Base-by-base conservation (phyloP, 1,140 invertebrate genomes). In the Piezodorus guildinii region DNA sequence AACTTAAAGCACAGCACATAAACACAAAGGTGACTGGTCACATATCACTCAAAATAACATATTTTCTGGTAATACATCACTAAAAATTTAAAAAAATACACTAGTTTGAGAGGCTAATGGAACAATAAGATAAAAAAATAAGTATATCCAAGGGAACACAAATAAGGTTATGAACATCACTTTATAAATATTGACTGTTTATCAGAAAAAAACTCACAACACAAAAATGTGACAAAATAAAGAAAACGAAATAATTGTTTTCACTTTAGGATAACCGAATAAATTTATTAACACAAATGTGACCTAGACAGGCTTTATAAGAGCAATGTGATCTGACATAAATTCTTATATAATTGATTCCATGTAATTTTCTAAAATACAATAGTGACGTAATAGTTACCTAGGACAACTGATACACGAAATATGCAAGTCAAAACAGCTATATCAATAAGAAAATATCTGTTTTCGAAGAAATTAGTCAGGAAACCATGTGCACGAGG, bases 401-500 rank as follows among this genome's bases (percentile, higher is more conserved):
- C 64, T 60, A 62, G 17, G 56, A 43, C 46, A 65, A 65, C 64
- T 23, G 44, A 58, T 64, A 44, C 39, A 46, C 25, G 15, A 39
- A 39, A 51, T 25, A 45, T 45, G 17, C 44, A n/a, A 56, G 19
- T 56, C 52, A 56, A 56, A 56, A 56, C 17, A 62, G 27, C 23
- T n/a, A 25, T 62, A 51, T 27, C 62, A 23, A 58, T 21, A 17
- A 27, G 43, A 56, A 52, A 62, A 30, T 17, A 56, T 44, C 15
- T 56, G 23, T 10, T 73, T 68, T 72, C 72, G 66, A 69, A 63
- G 63, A 71, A 73, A 70, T 59, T 68, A 72, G 72, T 70, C 72
- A 71, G 71, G 72, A 77, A 77, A 77, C 76, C 77, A 78, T 78
- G 77, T 78, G 77, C 72, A 70, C 66, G 70, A 68, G 68, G 70